These are phyloP conservation scores for Trisateles emortualis DNA, from an alignment of 2,888 invertebrate species.

Conservation along the genomic window DNA sequence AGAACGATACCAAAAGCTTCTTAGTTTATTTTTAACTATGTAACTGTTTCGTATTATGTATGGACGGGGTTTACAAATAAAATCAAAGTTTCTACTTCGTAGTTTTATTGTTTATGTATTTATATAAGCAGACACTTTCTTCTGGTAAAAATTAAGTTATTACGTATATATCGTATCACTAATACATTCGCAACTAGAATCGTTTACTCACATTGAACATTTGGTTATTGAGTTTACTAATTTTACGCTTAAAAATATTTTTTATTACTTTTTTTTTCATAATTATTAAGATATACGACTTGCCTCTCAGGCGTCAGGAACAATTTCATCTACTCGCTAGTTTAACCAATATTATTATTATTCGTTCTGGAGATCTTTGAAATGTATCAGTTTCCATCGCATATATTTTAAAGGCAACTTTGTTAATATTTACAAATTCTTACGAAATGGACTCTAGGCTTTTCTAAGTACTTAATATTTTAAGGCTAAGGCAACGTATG, in stretches of 20 bases:
- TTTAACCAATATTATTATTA: conserved; percentile 76
- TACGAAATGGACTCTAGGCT: conserved; percentile 36
- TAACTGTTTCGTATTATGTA: not conserved
- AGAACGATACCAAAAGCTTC: conserved; percentile 20
- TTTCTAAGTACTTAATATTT: conserved; percentile 36
- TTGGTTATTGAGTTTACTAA: conserved; percentile 84
- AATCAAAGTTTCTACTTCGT: conserved; percentile 75
- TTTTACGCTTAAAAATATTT: conserved; percentile 74
- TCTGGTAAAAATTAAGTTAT: conserved; percentile 86
- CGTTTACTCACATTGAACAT: conserved; percentile 86
- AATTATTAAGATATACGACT: conserved; percentile 80
- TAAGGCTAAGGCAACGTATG: conserved; percentile 43
- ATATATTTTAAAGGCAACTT: conserved; percentile 66
- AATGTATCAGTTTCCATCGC: conserved; percentile 75
- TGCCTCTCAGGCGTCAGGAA: conserved; percentile 86
- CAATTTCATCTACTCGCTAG: conserved; percentile 86
- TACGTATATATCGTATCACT: conserved; percentile 87
- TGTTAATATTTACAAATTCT: conserved; percentile 39
- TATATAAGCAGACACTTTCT: conserved; percentile 85
- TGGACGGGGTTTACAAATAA: conserved; percentile 26
- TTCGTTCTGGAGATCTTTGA: conserved; percentile 75
- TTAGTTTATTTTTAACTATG: not conserved
- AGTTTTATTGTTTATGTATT: conserved; percentile 84
- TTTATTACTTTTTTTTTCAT: conserved; percentile 61
- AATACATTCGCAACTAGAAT: conserved; percentile 86